phyloP scores from a whole-genome alignment of 2,888 invertebrate genomes.

The Clivina fossor region DNA sequence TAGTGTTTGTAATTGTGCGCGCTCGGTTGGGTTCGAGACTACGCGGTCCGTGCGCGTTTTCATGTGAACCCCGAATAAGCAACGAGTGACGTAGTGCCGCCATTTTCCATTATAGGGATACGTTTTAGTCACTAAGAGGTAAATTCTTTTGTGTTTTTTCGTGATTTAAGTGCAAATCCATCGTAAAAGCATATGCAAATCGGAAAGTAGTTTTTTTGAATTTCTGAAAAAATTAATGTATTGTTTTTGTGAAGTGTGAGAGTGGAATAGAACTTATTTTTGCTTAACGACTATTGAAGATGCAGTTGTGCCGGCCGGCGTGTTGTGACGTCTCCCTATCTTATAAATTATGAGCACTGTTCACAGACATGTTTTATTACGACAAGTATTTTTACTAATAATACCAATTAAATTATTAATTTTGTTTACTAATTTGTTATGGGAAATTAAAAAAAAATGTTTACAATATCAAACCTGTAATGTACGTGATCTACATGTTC shows the following conservation, averaged over 20 bases:
- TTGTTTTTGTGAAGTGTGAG: slow-evolving; percentile 8
- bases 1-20: slow-evolving; percentile 30
- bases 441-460: slow-evolving; percentile 12
- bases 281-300: slow-evolving; percentile 24
- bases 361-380: no score
- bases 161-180: slow-evolving; percentile 5
- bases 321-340: slow-evolving; percentile 28
- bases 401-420: no score
- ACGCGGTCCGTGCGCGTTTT: slow-evolving; percentile 69
- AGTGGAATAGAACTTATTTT: slow-evolving; percentile 12
- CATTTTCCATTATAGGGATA: slow-evolving; percentile 50
- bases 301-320: slow-evolving; percentile 34
- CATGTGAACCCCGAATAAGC: slow-evolving; percentile 74
- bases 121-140: slow-evolving; percentile 42
- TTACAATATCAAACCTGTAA: slow-evolving; percentile 18
- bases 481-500: slow-evolving; percentile 27
- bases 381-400: no score
- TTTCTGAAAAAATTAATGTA: slow-evolving; percentile 2
- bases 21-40: slow-evolving; percentile 47
- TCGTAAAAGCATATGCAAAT: slow-evolving; percentile 14
- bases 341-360: slow-evolving; percentile 15
- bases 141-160: slow-evolving; percentile 34
- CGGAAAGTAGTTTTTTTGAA: slow-evolving; percentile 10
- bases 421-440: neutral
- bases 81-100: slow-evolving; percentile 58